These are phyloP conservation scores for Zootermopsis nevadensis DNA, from an alignment of 2,888 invertebrate species.

Conservation along the genomic window DNA sequence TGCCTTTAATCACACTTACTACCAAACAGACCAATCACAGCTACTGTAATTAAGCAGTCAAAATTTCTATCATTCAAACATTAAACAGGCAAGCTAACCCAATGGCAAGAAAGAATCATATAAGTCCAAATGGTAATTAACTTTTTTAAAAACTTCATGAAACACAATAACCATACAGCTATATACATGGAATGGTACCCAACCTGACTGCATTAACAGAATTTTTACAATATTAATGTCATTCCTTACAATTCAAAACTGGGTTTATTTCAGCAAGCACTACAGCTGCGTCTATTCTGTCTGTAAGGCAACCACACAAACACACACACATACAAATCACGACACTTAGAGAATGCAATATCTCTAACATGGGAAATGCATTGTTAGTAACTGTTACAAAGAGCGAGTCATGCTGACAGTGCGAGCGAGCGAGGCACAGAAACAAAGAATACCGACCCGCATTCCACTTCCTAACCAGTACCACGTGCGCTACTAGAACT, in stretches of 20 bases:
- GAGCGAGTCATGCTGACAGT: constrained; percentile 48
- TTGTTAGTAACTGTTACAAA: constrained; percentile 42
- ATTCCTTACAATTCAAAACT: background rate
- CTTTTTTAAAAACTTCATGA: no score
- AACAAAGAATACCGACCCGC: constrained; percentile 48
- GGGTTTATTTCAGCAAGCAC: background rate
- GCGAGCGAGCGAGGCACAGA: constrained; percentile 32
- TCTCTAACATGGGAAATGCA: constrained; percentile 48
- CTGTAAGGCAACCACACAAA: background rate
- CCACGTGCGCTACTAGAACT: constrained; percentile 86
- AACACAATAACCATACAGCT: no score
- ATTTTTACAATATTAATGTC: constrained; percentile 1
- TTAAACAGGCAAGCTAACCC: no score
- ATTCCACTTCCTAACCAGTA: constrained; percentile 82
- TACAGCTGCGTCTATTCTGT: background rate
- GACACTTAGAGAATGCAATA: background rate
- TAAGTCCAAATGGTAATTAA: no score
- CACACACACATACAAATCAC: background rate
- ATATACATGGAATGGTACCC: no score
- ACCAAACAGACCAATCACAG: no score
- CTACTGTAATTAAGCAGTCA: no score
- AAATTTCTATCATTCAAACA: no score
- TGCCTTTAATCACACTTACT: no score
- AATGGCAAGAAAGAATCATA: no score
- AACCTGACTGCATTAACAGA: no score